A percentile compares a stretch with the other conserved stretches of the same genome.
Conservation (phyloP, 2,113 vertebrate genomes). For the Scortum barcoo region DNA sequence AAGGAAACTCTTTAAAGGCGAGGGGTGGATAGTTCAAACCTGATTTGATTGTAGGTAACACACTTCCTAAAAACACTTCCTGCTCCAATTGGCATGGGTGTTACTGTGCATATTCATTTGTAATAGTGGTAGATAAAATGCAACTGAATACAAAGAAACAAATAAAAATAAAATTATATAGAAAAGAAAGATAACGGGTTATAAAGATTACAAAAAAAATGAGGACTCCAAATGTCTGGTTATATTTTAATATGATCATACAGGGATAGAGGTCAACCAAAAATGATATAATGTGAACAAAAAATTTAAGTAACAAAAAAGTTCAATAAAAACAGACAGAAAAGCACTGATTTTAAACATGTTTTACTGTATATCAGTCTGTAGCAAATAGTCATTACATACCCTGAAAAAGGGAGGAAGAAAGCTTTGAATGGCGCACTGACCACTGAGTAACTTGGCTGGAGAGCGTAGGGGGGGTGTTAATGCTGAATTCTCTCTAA, state of each 20-base stretch:
- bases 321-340: conserved; percentile 90
- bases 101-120: conserved; percentile 80
- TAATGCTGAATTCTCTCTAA: conserved; percentile 69
- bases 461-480: conserved; percentile 49
- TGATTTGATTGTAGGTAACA: conserved; percentile 77
- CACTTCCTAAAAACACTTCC: conserved; percentile 61
- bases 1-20: conserved; percentile 78
- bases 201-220: conserved; percentile 67
- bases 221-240: conserved; percentile 91
- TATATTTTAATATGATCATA: conserved; percentile 98
- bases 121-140: conserved; percentile 62
- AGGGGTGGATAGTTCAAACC: conserved; percentile 77
- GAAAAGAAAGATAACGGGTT: conserved; percentile 62
- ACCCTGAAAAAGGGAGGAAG: conserved; percentile 78
- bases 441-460: conserved; percentile 74
- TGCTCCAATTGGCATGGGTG: conserved; percentile 70
- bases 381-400: conserved; percentile 85
- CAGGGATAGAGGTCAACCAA: conserved; percentile 90
- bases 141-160: conserved; percentile 59
- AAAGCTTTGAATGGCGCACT: conserved; percentile 76
- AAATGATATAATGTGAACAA: conserved; percentile 87
- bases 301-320: conserved; percentile 90
- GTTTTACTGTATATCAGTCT: conserved; percentile 83
- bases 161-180: conserved; percentile 30
- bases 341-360: conserved; percentile 93